A percentile compares a stretch with the other conserved stretches of the same genome.
Conservation (phyloP, 1,140 invertebrate genomes). For the Tetragonula clypearis region DNA sequence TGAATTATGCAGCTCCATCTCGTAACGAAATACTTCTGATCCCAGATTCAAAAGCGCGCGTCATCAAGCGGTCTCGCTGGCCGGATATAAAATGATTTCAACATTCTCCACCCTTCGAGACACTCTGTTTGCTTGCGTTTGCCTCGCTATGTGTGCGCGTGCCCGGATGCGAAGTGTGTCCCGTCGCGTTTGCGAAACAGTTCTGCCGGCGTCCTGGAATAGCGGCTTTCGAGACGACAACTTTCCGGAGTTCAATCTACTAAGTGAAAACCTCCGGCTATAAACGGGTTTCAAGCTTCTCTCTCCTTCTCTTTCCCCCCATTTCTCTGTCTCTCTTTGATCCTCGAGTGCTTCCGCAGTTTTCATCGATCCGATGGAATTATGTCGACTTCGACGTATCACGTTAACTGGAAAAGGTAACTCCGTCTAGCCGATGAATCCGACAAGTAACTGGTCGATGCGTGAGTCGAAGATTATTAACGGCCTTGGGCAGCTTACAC, state of each 20-base stretch:
- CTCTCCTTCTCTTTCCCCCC: background rate
- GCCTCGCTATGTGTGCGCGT: background rate
- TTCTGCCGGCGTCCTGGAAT: constrained; percentile 14
- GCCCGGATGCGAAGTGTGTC: background rate
- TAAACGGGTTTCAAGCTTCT: constrained; percentile 52
- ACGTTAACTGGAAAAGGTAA: constrained; percentile 40
- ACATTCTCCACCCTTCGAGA: background rate
- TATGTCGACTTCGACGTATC: constrained; percentile 62
- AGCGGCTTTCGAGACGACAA: constrained; percentile 50
- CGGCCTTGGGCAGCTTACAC: background rate
- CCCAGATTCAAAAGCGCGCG: constrained; percentile 29
- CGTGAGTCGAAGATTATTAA: constrained; percentile 5
- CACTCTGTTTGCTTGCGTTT: too few relatives aligned
- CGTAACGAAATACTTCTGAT: constrained; percentile 53
- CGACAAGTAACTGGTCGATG: constrained; percentile 16
- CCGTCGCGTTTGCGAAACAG: constrained; percentile 35
- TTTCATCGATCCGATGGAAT: constrained; percentile 62
- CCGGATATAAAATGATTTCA: constrained; percentile 36
- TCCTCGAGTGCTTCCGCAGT: constrained; percentile 37
- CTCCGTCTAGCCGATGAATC: constrained; percentile 16
- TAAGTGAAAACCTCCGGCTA: constrained; percentile 67
- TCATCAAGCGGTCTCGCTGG: constrained; percentile 14
- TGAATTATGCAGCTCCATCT: constrained; percentile 48
- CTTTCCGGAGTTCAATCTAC: constrained; percentile 66
- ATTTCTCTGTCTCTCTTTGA: constrained; percentile 1